These are phyloP conservation scores for Odontocolon sp. DNA, from an alignment of 2,888 invertebrate genomes.

Conservation along the genomic window DNA sequence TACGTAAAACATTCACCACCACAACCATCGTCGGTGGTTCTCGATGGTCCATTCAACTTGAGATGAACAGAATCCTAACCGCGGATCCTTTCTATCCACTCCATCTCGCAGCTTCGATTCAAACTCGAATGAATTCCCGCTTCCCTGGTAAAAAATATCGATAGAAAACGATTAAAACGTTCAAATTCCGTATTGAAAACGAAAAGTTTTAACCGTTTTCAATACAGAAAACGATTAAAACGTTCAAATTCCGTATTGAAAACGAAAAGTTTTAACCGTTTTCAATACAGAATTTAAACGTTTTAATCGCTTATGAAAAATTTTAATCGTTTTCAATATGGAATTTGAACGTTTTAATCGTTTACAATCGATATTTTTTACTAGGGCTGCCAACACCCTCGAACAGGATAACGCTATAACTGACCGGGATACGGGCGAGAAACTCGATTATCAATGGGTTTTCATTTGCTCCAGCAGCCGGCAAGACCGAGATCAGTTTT, in stretches of 20 bases:
- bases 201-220: no score
- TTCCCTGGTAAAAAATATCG: background rate
- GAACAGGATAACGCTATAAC: background rate
- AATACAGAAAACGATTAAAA: no score
- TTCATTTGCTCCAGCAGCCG: background rate
- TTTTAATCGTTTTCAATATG: no score
- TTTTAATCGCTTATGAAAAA: no score
- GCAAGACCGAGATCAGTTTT: background rate
- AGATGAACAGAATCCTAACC: background rate
- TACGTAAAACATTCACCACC: slow-evolving; percentile 1
- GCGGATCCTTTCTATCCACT: background rate
- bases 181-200: no score
- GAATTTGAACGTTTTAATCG: no score
- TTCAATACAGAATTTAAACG: no score
- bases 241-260: no score
- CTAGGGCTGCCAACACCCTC: background rate
- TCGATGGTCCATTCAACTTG: slow-evolving; percentile 32
- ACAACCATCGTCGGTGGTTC: background rate
- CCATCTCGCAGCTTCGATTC: slow-evolving; percentile 3
- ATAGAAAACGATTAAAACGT: no score
- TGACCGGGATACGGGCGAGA: background rate
- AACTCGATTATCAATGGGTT: background rate
- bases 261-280: no score
- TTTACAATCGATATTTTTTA: background rate
- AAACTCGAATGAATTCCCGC: no score